Percentiles rank a stretch among this genome's conserved stretches.
These are phyloP conservation scores for Perodicticus potto DNA, from an alignment of 2,797 vertebrate genomes.

Conservation along the genomic window DNA sequence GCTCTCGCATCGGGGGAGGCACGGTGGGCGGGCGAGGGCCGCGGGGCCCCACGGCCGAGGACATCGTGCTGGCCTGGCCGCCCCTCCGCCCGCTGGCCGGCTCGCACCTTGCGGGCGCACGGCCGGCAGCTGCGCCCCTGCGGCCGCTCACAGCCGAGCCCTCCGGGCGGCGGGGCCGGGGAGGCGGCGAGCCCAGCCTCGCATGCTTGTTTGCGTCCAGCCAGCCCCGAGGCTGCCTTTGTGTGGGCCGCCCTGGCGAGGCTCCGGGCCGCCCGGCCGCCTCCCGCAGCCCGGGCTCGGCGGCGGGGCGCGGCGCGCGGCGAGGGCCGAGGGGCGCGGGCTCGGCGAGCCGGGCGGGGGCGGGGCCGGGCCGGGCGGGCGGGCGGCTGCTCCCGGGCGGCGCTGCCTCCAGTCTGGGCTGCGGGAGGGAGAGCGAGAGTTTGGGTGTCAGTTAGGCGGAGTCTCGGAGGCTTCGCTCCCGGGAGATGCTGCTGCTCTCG, in stretches of 20 bases:
- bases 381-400: conserved; percentile 59
- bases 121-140: conserved; percentile 85
- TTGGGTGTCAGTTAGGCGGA: conserved; percentile 86
- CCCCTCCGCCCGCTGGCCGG: conserved; percentile 89
- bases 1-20: conserved; percentile 95
- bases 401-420: conserved; percentile 79
- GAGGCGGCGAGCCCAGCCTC: conserved; percentile 86
- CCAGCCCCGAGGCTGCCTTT: conserved; percentile 90
- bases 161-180: conserved; percentile 88
- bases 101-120: conserved; percentile 80
- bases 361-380: conserved; percentile 83
- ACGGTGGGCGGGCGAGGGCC: conserved; percentile 96
- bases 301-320: conserved; percentile 75
- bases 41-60: conserved; percentile 96
- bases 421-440: conserved; percentile 76
- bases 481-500: conserved; percentile 73
- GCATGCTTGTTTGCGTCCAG: conserved; percentile 92
- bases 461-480: conserved; percentile 80
- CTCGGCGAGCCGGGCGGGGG: conserved; percentile 72
- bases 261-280: conserved; percentile 87
- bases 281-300: conserved; percentile 91
- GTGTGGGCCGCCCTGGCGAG: conserved; percentile 85
- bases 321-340: conserved; percentile 78
- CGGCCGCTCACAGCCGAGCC: conserved; percentile 85
- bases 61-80: conserved; percentile 93